A percentile compares a stretch with the other conserved stretches of the same genome.
phyloP scores from a whole-genome alignment of 37 sponge, comb jelly and placozoan species.

The Crambe crambe region DNA sequence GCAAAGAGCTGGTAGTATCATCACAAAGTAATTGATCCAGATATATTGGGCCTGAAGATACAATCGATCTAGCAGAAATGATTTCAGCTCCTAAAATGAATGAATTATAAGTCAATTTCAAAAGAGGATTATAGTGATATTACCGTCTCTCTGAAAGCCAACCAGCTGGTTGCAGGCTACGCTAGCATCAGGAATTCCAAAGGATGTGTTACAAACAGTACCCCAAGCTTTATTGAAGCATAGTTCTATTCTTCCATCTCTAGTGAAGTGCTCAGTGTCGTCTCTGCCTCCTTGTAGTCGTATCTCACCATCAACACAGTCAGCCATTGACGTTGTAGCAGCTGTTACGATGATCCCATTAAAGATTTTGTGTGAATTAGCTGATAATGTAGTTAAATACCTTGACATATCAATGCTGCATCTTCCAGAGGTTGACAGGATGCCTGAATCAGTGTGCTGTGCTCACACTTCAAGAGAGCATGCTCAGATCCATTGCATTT shows the following conservation, averaged over 20 bases:
- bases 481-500: slow-evolving; percentile 24
- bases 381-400: neutral
- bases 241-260: slow-evolving; percentile 10
- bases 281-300: neutral
- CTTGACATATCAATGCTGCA: slow-evolving; percentile 33
- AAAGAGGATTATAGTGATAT: neutral
- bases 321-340: neutral
- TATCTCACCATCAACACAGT: slow-evolving; percentile 4
- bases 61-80: neutral
- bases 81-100: neutral
- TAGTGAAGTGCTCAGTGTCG: neutral
- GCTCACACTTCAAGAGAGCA: slow-evolving; percentile 7
- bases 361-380: too few species aligned
- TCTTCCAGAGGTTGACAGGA: slow-evolving; percentile 18
- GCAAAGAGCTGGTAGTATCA: neutral
- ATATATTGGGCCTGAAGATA: neutral
- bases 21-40: neutral
- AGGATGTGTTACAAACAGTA: neutral
- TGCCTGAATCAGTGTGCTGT: neutral
- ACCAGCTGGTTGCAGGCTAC: slow-evolving; percentile 3
- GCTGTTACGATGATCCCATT: too few species aligned
- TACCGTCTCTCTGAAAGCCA: neutral
- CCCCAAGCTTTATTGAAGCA: slow-evolving; percentile 19
- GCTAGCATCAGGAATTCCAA: neutral
- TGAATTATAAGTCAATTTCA: too few species aligned